Evolutionary conservation across 1,140 invertebrate species (phyloP).

Genomic region (Hycleus phaleratus): DNA sequence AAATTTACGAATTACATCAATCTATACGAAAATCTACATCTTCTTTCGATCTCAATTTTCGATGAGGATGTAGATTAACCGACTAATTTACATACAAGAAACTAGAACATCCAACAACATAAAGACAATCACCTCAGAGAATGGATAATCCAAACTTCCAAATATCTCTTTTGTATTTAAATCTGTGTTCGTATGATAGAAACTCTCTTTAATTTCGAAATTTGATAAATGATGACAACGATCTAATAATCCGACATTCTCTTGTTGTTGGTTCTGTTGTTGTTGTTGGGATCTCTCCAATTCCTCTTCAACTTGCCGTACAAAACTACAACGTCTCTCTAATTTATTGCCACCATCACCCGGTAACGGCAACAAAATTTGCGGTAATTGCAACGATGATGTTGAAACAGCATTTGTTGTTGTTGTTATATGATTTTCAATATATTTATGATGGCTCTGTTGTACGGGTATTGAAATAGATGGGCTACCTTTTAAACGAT

Average conservation of each 20-base stretch:
- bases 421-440: constrained; percentile 13
- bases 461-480: constrained; percentile 38
- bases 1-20: too few species aligned
- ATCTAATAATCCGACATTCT: constrained; percentile 26
- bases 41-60: too few species aligned
- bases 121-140: constrained; percentile 36
- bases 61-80: too few species aligned
- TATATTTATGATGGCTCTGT: constrained; percentile 19
- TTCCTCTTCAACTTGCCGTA: constrained; percentile 36
- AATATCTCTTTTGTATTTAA: constrained; percentile 30
- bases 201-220: constrained; percentile 38
- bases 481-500: constrained; percentile 34
- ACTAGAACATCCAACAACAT: too few species aligned
- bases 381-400: constrained; percentile 32
- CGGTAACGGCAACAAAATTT: constrained; percentile 33
- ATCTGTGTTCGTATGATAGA: constrained; percentile 34
- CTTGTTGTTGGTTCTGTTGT: background rate
- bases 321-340: constrained; percentile 39
- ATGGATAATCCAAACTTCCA: constrained; percentile 40
- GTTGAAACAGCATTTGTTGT: constrained; percentile 22
- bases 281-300: constrained; percentile 33
- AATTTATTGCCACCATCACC: constrained; percentile 29
- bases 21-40: too few species aligned
- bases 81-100: too few species aligned
- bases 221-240: constrained; percentile 39